Conservation (phyloP, 2,113 vertebrate genomes). For the Nesogale talazaci region DNA sequence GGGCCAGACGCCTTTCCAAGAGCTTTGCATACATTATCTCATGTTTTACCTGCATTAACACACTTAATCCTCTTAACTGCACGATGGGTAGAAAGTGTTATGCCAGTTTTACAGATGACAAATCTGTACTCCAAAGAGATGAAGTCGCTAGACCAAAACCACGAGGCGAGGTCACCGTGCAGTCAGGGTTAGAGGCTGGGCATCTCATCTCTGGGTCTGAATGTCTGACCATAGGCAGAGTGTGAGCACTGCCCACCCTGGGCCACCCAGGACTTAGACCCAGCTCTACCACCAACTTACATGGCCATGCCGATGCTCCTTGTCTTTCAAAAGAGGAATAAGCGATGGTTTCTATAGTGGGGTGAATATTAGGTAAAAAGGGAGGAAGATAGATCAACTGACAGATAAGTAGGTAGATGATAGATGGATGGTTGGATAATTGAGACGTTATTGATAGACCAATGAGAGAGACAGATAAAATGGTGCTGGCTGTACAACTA, state of each 20-base stretch:
- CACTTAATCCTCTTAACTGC: not conserved
- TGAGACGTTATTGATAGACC: too few relatives aligned
- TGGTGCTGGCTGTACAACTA: too few relatives aligned
- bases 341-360: not conserved
- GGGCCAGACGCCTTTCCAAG: not conserved
- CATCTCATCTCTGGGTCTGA: not conserved
- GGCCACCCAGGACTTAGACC: not conserved
- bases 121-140: not conserved
- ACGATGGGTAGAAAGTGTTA: not conserved
- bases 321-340: not conserved
- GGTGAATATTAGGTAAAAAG: not conserved
- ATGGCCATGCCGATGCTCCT: not conserved
- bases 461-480: too few relatives aligned
- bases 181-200: not conserved
- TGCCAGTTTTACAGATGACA: not conserved
- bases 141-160: not conserved
- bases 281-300: not conserved
- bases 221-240: not conserved
- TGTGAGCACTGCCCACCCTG: too few relatives aligned
- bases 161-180: not conserved
- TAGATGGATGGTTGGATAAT: too few relatives aligned
- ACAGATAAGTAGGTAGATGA: too few relatives aligned
- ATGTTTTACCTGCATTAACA: not conserved
- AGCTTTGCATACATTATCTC: not conserved
- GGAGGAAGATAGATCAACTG: too few relatives aligned